Conservation (phyloP, 1,140 invertebrate genomes). For the Tetragonula clypearis region DNA sequence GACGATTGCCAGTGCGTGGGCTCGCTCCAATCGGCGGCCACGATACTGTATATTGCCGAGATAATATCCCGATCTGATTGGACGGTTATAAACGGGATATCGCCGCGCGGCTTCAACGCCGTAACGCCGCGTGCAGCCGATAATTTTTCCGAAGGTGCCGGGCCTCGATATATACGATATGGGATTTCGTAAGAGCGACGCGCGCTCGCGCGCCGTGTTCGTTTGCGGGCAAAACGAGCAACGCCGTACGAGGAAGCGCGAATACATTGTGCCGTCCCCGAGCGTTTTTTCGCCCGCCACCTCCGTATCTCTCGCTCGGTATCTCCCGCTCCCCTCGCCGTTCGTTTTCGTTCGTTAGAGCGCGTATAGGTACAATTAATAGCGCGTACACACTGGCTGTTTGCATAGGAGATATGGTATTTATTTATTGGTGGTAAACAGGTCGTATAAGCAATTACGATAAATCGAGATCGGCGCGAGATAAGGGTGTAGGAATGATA, state of each 20-base stretch:
- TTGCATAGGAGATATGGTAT: constrained; percentile 23
- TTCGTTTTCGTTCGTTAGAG: constrained; percentile 26
- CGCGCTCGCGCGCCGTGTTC: background rate
- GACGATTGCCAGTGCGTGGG: constrained; percentile 65
- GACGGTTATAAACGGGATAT: constrained; percentile 68
- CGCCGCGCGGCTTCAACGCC: constrained; percentile 54
- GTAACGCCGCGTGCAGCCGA: constrained; percentile 50
- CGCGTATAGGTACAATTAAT: constrained; percentile 7
- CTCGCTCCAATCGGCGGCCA: constrained; percentile 66
- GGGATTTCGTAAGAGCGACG: constrained; percentile 33
- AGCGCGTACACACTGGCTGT: background rate
- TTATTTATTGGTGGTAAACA: constrained; percentile 18
- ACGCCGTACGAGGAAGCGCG: constrained; percentile 32
- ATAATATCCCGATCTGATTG: constrained; percentile 74
- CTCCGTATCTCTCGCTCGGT: constrained; percentile 8
- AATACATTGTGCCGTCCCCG: constrained; percentile 24
- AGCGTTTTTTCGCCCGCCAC: background rate
- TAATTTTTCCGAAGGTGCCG: constrained; percentile 63
- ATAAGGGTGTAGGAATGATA: background rate
- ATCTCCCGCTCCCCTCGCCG: no score
- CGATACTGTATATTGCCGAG: constrained; percentile 67
- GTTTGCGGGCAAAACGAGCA: constrained; percentile 24
- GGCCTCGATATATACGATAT: constrained; percentile 49
- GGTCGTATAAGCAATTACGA: background rate
- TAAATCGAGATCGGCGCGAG: constrained; percentile 9